phyloP scores from a whole-genome alignment of 2,888 invertebrate genomes.

The Drosophila limbata region DNA sequence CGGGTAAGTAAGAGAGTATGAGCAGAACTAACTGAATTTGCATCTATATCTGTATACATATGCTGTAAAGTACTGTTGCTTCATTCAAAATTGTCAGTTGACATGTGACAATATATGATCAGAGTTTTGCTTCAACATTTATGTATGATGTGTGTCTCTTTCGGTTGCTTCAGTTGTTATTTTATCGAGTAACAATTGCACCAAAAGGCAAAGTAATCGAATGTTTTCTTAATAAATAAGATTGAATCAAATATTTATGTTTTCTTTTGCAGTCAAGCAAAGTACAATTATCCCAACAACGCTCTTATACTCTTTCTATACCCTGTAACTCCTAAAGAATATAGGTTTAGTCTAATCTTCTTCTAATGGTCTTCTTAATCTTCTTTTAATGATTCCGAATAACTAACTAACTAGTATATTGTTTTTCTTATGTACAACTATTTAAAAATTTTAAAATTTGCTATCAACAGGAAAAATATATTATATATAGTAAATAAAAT shows the following conservation, averaged over 20 bases:
- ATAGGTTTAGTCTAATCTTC: too few relatives aligned
- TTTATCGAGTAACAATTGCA: slow-evolving; percentile 2
- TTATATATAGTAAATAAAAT: too few relatives aligned
- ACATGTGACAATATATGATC: slow-evolving; percentile 28
- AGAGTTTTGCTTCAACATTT: slow-evolving; percentile 31
- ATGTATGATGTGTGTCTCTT: slow-evolving; percentile 18
- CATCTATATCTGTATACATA: not conserved
- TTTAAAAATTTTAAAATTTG: too few relatives aligned
- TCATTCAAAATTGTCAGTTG: slow-evolving; percentile 16
- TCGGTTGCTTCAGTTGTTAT: not conserved
- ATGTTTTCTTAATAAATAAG: slow-evolving; percentile 6
- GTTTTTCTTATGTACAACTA: too few relatives aligned
- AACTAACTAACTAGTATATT: too few relatives aligned
- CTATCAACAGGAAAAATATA: too few relatives aligned
- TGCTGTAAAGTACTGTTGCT: not conserved
- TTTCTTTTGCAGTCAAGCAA: not conserved
- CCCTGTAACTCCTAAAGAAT: not conserved
- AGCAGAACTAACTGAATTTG: slow-evolving; percentile 8
- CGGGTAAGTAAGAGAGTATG: slow-evolving; percentile 13
- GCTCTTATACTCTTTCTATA: not conserved
- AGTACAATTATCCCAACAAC: not conserved
- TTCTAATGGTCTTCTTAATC: too few relatives aligned
- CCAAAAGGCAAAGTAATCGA: slow-evolving; percentile 16
- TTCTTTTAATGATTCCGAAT: too few relatives aligned
- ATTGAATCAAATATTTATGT: not conserved